These are phyloP conservation scores for zebrafish (Danio rerio) DNA, from an alignment of 2,113 vertebrate genomes.

Conservation along the genomic window GRCz12tu NC_133189.1:26661501-26662000, in stretches of 20 bases:
- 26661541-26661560: constrained; percentile 79
- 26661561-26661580: constrained; percentile 78
- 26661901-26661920: too few relatives aligned
- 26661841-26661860: constrained; percentile 77
- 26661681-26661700: constrained; percentile 74
- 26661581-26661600: constrained; percentile 79
- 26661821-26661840: constrained; percentile 81
- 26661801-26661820: constrained; percentile 79
- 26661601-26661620: constrained; percentile 80
- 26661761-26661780: constrained; percentile 78
- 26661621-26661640: constrained; percentile 82
- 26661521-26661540: constrained; percentile 77
- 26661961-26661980: too few relatives aligned
- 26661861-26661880: neutral
- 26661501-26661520: constrained; percentile 78
- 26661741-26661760: constrained; percentile 77
- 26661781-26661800: constrained; percentile 81
- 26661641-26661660: constrained; percentile 76
- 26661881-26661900: neutral
- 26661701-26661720: constrained; percentile 77
- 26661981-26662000: too few relatives aligned
- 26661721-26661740: constrained; percentile 80
- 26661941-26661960: too few relatives aligned
- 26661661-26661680: constrained; percentile 82
- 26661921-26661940: too few relatives aligned